phyloP scores from a whole-genome alignment of 2,888 invertebrate species.

The Drosophila mulleri region DNA sequence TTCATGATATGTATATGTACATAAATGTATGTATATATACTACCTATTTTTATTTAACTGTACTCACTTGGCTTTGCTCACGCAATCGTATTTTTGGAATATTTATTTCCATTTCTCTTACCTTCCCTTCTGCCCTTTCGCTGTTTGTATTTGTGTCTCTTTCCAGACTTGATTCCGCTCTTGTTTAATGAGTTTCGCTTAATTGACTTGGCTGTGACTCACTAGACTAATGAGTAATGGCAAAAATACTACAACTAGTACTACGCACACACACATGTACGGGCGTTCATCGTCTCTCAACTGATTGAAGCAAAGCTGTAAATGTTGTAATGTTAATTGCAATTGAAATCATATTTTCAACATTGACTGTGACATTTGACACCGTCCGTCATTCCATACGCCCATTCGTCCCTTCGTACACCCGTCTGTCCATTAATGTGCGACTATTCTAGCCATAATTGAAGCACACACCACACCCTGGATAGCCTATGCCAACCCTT shows the following conservation, averaged over 20 bases:
- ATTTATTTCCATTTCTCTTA: background rate
- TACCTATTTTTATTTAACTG: background rate
- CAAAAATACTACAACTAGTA: background rate
- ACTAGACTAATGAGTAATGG: conserved; percentile 16
- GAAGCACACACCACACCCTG: conserved; percentile 2
- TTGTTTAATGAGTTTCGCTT: conserved; percentile 13
- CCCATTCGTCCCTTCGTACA: background rate
- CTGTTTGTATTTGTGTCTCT: background rate
- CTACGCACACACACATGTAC: background rate
- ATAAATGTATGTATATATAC: background rate
- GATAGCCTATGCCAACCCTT: conserved; percentile 1
- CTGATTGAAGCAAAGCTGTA: conserved; percentile 28
- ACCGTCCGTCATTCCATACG: conserved; percentile 15
- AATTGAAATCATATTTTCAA: conserved; percentile 62
- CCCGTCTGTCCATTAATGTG: background rate
- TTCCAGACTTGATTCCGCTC: background rate
- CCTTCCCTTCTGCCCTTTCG: background rate
- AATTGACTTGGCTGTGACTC: conserved; percentile 20
- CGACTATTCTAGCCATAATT: conserved; percentile 4
- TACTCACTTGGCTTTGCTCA: background rate
- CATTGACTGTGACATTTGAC: conserved; percentile 65
- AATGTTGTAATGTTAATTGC: conserved; percentile 43
- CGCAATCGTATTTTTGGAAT: conserved; percentile 4
- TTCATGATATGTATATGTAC: background rate
- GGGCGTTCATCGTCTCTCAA: conserved; percentile 12